Conservation (phyloP, 2,113 vertebrate genomes). For the Grallaria varia region DNA sequence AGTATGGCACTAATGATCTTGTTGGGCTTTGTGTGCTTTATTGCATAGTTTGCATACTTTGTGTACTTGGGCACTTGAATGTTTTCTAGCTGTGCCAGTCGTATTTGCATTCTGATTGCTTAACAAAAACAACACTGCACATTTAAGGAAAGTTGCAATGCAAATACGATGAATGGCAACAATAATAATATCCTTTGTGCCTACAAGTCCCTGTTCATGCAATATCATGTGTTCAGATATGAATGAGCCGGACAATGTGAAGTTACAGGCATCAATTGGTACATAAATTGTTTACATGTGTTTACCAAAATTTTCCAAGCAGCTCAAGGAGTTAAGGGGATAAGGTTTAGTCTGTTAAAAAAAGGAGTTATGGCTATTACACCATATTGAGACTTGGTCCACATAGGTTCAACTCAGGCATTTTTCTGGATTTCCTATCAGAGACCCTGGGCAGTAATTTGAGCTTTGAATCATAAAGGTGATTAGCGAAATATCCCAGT, state of each 20-base stretch:
- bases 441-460: background rate
- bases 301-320: background rate
- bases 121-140: constrained; percentile 12
- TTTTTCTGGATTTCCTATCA: background rate
- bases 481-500: background rate
- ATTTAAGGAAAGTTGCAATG: constrained; percentile 4
- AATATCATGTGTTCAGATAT: background rate
- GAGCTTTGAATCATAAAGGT: background rate
- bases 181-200: background rate
- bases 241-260: background rate
- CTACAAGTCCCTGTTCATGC: background rate
- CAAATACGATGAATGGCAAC: background rate
- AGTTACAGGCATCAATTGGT: background rate
- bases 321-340: background rate
- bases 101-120: constrained; percentile 45
- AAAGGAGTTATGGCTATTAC: background rate
- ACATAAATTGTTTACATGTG: background rate
- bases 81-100: constrained; percentile 19
- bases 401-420: accelerated
- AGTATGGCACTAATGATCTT: constrained; percentile 48
- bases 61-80: constrained; percentile 17
- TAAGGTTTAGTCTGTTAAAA: background rate
- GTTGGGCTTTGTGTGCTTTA: constrained; percentile 56
- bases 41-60: constrained; percentile 40
- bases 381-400: background rate